Evolutionary conservation across 2,797 vertebrate species (phyloP).

Genomic region (Hephaestus fuliginosus): DNA sequence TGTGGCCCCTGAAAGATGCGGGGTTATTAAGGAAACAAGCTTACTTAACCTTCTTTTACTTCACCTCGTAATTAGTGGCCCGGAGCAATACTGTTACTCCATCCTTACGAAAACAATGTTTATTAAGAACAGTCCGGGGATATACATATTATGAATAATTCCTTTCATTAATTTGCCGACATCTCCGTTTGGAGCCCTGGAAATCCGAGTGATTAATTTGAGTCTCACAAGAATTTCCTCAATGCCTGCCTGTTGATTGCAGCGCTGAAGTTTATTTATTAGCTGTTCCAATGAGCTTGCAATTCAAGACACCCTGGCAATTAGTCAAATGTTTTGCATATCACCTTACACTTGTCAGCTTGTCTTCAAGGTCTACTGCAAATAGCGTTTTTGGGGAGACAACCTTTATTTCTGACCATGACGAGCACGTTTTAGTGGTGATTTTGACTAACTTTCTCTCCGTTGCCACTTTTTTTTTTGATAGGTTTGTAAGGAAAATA

Average conservation of each 20-base stretch:
- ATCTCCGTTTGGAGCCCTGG: slow-evolving; percentile 84
- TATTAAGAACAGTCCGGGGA: slow-evolving; percentile 86
- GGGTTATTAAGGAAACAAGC: slow-evolving; percentile 84
- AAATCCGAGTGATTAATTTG: slow-evolving; percentile 90
- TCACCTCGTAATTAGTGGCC: slow-evolving; percentile 86
- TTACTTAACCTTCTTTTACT: slow-evolving; percentile 85
- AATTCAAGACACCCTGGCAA: slow-evolving; percentile 74
- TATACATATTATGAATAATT: slow-evolving; percentile 89
- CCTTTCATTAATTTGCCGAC: slow-evolving; percentile 89
- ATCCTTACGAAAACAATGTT: slow-evolving; percentile 90
- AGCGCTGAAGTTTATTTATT: slow-evolving; percentile 86
- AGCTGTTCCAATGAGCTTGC: slow-evolving; percentile 81
- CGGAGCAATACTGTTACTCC: slow-evolving; percentile 85
- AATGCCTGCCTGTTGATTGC: slow-evolving; percentile 88
- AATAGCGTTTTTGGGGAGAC: slow-evolving; percentile 57
- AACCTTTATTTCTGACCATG: slow-evolving; percentile 50
- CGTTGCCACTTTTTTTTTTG: slow-evolving; percentile 46
- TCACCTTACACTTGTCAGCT: slow-evolving; percentile 76
- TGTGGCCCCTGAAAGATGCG: slow-evolving; percentile 77
- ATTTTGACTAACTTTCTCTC: slow-evolving; percentile 44
- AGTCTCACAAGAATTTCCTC: slow-evolving; percentile 87
- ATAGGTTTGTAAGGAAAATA: slow-evolving; percentile 69
- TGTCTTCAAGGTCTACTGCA: slow-evolving; percentile 68
- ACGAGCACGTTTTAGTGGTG: slow-evolving; percentile 34
- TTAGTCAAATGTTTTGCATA: slow-evolving; percentile 79